These are phyloP conservation scores for Liparis tanakae DNA, from an alignment of 2,797 vertebrate species.

Conservation along the genomic window DNA sequence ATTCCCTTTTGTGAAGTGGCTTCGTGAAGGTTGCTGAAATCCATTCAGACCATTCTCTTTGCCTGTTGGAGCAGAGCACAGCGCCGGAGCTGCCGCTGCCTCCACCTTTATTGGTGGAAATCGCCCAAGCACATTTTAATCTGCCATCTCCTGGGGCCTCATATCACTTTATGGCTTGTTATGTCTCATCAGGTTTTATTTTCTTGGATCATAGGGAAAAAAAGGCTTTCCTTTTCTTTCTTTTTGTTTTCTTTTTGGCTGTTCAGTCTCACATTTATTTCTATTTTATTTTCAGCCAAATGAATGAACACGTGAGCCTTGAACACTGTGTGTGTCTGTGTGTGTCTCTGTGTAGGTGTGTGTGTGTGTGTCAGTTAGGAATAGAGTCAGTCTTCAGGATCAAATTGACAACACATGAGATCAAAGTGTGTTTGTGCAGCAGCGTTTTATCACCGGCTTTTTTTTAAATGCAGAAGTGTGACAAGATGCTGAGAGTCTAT, in stretches of 20 bases:
- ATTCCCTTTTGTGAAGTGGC: conserved; percentile 69
- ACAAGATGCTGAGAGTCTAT: conserved; percentile 53
- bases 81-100: conserved; percentile 56
- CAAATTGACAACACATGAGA: conserved; percentile 46
- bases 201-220: conserved; percentile 54
- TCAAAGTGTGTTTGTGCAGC: conserved; percentile 54
- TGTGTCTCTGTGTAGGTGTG: neutral
- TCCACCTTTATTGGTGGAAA: conserved; percentile 68
- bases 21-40: conserved; percentile 72
- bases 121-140: conserved; percentile 71
- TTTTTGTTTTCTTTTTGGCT: conserved; percentile 31
- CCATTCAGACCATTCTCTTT: conserved; percentile 69
- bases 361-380: conserved; percentile 25
- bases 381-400: conserved; percentile 34
- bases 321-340: neutral
- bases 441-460: conserved; percentile 54
- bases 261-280: conserved; percentile 8
- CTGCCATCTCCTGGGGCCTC: conserved; percentile 66
- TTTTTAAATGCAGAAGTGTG: conserved; percentile 45
- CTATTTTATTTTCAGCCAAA: conserved; percentile 18
- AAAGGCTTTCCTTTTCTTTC: conserved; percentile 43
- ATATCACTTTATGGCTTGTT: conserved; percentile 66
- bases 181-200: conserved; percentile 74
- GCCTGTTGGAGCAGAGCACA: conserved; percentile 64
- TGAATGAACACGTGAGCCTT: conserved; percentile 7